Evolutionary conservation across 2,888 invertebrate genomes (phyloP).

Genomic region (Cartodere bifasciata): DNA sequence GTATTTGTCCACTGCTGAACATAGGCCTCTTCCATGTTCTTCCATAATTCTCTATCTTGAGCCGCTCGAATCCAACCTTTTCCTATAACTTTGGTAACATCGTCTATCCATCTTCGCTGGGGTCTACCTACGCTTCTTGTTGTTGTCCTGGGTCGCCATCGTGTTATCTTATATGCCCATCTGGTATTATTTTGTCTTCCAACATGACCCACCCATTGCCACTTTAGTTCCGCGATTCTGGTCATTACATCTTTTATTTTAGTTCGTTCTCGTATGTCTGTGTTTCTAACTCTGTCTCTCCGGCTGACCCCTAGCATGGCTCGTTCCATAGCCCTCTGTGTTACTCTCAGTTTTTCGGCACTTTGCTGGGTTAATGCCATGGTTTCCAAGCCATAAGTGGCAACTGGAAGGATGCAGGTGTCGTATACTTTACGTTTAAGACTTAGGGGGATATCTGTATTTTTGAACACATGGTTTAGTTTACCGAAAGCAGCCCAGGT

Average conservation of each 20-base stretch:
- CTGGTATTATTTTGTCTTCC: conserved; percentile 2
- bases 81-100: conserved; percentile 3
- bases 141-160: conserved; percentile 7
- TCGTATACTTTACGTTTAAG: conserved; percentile 10
- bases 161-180: conserved; percentile 5
- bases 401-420: conserved; percentile 12
- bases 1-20: conserved; percentile 6
- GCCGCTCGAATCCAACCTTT: conserved; percentile 5
- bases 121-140: conserved; percentile 6
- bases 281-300: conserved; percentile 9
- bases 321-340: conserved; percentile 12
- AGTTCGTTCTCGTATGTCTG: conserved; percentile 7
- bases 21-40: conserved; percentile 6
- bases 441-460: conserved; percentile 7
- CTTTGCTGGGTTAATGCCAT: conserved; percentile 11
- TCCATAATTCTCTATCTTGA: conserved; percentile 5
- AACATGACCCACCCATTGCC: conserved; percentile 4
- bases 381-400: conserved; percentile 15
- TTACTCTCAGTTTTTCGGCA: conserved; percentile 8
- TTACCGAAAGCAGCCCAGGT: conserved; percentile 15
- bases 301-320: conserved; percentile 10
- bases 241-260: conserved; percentile 5
- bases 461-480: conserved; percentile 9
- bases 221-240: background rate
- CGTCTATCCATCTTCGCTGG: conserved; percentile 7